These are phyloP conservation scores for Ganaspis brasiliensis DNA, from an alignment of 2,888 invertebrate genomes.

Conservation along the genomic window DNA sequence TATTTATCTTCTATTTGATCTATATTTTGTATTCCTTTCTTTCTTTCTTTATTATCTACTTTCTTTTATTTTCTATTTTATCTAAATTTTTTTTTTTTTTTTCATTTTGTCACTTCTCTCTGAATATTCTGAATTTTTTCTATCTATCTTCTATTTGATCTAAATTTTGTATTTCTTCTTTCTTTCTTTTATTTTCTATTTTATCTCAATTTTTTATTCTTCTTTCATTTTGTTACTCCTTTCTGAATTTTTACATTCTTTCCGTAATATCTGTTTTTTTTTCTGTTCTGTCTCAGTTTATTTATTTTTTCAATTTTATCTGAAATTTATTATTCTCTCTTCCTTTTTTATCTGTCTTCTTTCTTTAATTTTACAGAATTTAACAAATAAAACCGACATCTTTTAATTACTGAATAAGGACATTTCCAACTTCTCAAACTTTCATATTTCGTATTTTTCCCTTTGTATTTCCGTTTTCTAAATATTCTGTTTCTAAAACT, in stretches of 20 bases:
- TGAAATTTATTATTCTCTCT: constrained; percentile 48
- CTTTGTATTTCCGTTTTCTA: neutral
- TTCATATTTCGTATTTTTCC: constrained; percentile 15
- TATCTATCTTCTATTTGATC: too few relatives aligned
- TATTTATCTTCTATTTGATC: too few relatives aligned
- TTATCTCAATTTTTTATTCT: constrained; percentile 36
- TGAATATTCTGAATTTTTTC: too few relatives aligned
- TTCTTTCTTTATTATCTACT: too few relatives aligned
- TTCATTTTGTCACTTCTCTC: too few relatives aligned
- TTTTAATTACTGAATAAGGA: neutral
- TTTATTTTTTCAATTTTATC: constrained; percentile 34
- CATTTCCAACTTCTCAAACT: neutral
- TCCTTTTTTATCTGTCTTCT: constrained; percentile 41
- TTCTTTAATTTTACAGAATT: constrained; percentile 18
- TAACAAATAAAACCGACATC: constrained; percentile 12
- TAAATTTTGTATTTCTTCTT: too few relatives aligned
- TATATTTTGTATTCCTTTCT: too few relatives aligned
- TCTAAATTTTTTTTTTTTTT: too few relatives aligned
- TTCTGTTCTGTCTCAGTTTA: too few relatives aligned
- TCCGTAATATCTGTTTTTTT: constrained; percentile 39
- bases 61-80: too few relatives aligned
- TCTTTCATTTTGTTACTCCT: constrained; percentile 2
- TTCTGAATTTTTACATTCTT: constrained; percentile 7
- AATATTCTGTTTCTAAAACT: constrained; percentile 21
- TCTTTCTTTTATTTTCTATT: constrained; percentile 44